A percentile compares a stretch with the other conserved stretches of the same genome.
These are phyloP conservation scores for Sitodiplosis mosellana DNA, from an alignment of 1,140 invertebrate species.

Conservation along the genomic window DNA sequence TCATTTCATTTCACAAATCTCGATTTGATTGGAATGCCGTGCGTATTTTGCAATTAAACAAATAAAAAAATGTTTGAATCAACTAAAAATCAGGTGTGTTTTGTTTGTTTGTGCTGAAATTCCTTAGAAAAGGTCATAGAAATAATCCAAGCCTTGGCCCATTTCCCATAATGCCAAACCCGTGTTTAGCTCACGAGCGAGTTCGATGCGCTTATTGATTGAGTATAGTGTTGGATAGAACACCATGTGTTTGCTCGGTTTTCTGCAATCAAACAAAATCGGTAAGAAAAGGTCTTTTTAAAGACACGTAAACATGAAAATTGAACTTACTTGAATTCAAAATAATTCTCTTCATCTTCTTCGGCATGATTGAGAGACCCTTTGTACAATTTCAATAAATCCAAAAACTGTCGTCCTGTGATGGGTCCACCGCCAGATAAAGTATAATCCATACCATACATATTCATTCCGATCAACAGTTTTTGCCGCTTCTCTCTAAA, in stretches of 20 bases:
- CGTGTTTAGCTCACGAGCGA: slow-evolving; percentile 58
- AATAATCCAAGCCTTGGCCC: slow-evolving; percentile 87
- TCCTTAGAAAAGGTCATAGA: slow-evolving; percentile 75
- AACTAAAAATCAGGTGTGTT: too few species aligned
- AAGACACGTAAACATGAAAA: neutral
- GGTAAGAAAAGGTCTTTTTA: neutral
- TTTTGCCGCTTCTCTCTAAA: slow-evolving; percentile 43
- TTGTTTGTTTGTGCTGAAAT: too few species aligned
- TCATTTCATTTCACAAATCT: too few species aligned
- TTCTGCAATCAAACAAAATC: slow-evolving; percentile 29
- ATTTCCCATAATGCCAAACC: slow-evolving; percentile 90
- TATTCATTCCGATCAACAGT: slow-evolving; percentile 79
- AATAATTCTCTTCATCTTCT: slow-evolving; percentile 62
- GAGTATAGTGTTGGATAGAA: slow-evolving; percentile 83
- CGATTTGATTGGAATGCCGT: too few species aligned
- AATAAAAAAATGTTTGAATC: too few species aligned
- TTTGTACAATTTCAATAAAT: slow-evolving; percentile 44
- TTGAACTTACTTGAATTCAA: slow-evolving; percentile 58
- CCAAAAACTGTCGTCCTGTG: slow-evolving; percentile 56
- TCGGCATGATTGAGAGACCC: slow-evolving; percentile 59
- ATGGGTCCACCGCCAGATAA: slow-evolving; percentile 58
- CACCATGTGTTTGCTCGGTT: slow-evolving; percentile 45
- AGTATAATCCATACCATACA: slow-evolving; percentile 82
- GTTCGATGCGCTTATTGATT: slow-evolving; percentile 55
- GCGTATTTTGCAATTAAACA: too few species aligned